Evolutionary conservation across 2,797 vertebrate genomes (phyloP), one percentile per base, ranked within the genome.

Genomic region (Diceros bicornis): DNA sequence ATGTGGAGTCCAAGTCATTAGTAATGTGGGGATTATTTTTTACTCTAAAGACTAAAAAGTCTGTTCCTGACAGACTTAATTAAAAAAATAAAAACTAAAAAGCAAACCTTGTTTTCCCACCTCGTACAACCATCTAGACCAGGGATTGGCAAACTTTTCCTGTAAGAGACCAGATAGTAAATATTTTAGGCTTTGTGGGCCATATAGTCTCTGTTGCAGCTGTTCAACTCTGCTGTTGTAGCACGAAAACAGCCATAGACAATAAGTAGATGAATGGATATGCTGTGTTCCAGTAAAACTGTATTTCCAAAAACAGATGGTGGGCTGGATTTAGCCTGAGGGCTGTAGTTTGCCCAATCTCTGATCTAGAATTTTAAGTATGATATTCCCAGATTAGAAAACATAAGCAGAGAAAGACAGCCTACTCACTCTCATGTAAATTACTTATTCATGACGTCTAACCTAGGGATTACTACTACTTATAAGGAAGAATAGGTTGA

Each of bases 1-100:
- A 87, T 32, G 23, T 84, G 61, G 41, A 84, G 29, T 75, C 47
- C 52, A 37, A 55, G 29, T 92, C 52, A 66, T 84, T 77, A 81
- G 34, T 82, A 81, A 94, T 29, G 9, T 81, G 47, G 59, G 55
- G 69, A 91, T 95, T 79, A 52, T 41, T 21, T 97, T 96, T 97
- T 84, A 93, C 11, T 91, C 37, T 68, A 69, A 82, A 78, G 12
- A 37, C 55, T 61, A 77, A 74, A 85, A 95, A 47, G 1, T 77
- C 62, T 97, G 44, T 72, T 12, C 32, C 41, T 90, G 21, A 21
- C 20, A 82, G n/a, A 64, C 32, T 78, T 91, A 74, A 94, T 79
- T 91, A 2, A 14, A 96, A 72, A 85, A 34, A 29, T 7, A 78
- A 64, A 90, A 59, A 23, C 50, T 75, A 0, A 71, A 32, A 64